Conservation (phyloP, 2,797 vertebrate genomes). For the Chaenodraco wilsoni region DNA sequence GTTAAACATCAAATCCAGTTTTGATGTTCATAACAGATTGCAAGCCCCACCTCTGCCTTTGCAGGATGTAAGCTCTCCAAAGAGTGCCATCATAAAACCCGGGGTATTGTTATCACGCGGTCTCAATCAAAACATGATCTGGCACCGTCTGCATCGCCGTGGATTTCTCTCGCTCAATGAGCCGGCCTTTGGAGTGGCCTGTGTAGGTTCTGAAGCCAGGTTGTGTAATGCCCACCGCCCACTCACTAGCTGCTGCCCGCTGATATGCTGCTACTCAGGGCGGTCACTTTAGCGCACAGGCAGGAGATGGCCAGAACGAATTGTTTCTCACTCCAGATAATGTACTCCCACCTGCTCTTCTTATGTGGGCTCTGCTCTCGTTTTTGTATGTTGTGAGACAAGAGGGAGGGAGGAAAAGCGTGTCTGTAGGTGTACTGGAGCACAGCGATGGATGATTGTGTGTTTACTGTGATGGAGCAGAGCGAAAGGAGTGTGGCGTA, state of each 20-base stretch:
- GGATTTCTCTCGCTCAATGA: conserved; percentile 65
- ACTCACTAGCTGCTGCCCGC: conserved; percentile 76
- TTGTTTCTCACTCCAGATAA: conserved; percentile 82
- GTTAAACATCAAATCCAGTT: conserved; percentile 19
- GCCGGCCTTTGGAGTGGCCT: conserved; percentile 72
- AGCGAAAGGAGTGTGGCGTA: conserved; percentile 51
- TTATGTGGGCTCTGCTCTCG: conserved; percentile 76
- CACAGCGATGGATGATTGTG: conserved; percentile 59
- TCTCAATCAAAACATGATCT: conserved; percentile 67
- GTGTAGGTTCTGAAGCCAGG: conserved; percentile 82
- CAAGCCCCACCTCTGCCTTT: conserved; percentile 25
- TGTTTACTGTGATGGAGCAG: conserved; percentile 53
- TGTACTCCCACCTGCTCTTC: conserved; percentile 83
- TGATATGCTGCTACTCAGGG: conserved; percentile 75
- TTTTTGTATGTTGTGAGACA: conserved; percentile 67
- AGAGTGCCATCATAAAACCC: conserved; percentile 43
- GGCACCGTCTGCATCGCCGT: conserved; percentile 45
- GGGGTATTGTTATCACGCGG: conserved; percentile 41
- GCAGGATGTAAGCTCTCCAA: conserved; percentile 29
- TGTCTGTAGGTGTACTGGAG: conserved; percentile 68
- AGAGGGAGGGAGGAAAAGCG: conserved; percentile 63
- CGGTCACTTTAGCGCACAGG: conserved; percentile 76
- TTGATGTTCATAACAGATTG: conserved; percentile 37
- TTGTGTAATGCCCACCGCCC: conserved; percentile 83
- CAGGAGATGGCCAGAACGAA: conserved; percentile 74